Base-by-base conservation (phyloP, 2,797 vertebrate genomes). In the Smutsia temminckii region DNA sequence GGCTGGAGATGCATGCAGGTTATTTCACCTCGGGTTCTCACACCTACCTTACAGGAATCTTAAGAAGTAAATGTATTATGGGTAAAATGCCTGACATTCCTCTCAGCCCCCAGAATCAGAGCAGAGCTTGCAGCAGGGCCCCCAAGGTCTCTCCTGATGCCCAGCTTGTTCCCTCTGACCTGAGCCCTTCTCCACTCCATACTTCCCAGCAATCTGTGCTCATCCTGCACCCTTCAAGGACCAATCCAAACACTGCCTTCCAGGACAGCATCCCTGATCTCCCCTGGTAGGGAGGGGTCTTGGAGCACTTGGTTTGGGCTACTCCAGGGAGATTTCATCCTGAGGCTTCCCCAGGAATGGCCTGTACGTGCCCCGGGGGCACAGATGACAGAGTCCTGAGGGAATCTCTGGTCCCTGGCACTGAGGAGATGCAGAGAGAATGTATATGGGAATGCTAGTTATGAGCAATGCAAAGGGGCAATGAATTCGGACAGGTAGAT, bases 21-120 rank as follows among this genome's bases (percentile, higher is more conserved):
- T 80, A 51, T 89, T 93, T 91, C 95, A 92, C 85, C 92, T 91
- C 8, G 1, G 64, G 91, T 69, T 93, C 78, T 95, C 85, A 95
- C 94, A 95, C 49, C 61, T 91, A 94, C 78, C 85, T 95, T 89
- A 75, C 59, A 95, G 78, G 85, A 78, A 92, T 92, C 85, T 94
- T 93, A 80, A 95, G 71, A 92, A 92, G 49, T 85, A 81, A 90
- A 79, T 49, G 63, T 78, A 90, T 90, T 68, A 59, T 75, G 61
- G 85, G 61, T 89, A 81, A 96, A 89, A 93, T 21, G 53, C 63
- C 81, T 96, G 64, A 37, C 72, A 81, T 78, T 95, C 86, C 77
- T 90, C 85, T 87, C 53, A 40, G 77, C 49, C 78, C 53, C 85
- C 55, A 93, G 77, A 93, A 89, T 29, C 59, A 85, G 27, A 88